Percentiles rank a stretch among this genome's conserved stretches.
These are phyloP conservation scores for Myotis davidii DNA, from an alignment of 2,113 vertebrate genomes.

Conservation along the genomic window DNA sequence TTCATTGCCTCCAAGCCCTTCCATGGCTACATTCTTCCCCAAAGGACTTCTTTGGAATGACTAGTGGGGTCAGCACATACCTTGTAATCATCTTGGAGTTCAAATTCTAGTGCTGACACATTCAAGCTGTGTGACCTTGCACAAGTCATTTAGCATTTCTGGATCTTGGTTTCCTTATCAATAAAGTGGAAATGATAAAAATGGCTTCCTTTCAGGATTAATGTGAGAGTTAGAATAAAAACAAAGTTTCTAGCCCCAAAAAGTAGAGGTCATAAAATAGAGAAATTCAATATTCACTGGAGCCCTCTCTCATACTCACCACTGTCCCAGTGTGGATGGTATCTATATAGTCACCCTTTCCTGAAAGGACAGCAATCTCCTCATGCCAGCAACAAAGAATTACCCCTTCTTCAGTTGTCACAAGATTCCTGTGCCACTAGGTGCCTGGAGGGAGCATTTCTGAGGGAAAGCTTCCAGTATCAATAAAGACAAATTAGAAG, in stretches of 20 bases:
- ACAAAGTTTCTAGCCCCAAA: neutral
- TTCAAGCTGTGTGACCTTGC: neutral
- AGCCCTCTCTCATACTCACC: neutral
- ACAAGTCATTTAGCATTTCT: neutral
- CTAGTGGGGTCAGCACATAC: fast-evolving
- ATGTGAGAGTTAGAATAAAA: neutral
- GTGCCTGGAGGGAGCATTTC: neutral
- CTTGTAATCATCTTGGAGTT: neutral
- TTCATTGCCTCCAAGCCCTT: neutral
- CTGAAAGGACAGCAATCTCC: neutral
- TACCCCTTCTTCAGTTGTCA: neutral
- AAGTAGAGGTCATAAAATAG: neutral
- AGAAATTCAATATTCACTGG: neutral
- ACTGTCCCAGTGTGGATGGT: fast-evolving
- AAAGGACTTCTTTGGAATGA: neutral
- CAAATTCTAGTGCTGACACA: neutral
- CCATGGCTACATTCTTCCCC: neutral
- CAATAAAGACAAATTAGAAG: neutral
- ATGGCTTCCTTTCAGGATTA: neutral
- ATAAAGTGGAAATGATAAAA: neutral
- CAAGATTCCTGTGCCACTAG: neutral
- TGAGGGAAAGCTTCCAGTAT: neutral
- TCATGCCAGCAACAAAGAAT: neutral
- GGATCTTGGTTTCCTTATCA: neutral
- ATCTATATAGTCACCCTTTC: too few species aligned